Evolutionary conservation across 2,113 vertebrate genomes (phyloP).

Genomic region (Struthidea cinerea): DNA sequence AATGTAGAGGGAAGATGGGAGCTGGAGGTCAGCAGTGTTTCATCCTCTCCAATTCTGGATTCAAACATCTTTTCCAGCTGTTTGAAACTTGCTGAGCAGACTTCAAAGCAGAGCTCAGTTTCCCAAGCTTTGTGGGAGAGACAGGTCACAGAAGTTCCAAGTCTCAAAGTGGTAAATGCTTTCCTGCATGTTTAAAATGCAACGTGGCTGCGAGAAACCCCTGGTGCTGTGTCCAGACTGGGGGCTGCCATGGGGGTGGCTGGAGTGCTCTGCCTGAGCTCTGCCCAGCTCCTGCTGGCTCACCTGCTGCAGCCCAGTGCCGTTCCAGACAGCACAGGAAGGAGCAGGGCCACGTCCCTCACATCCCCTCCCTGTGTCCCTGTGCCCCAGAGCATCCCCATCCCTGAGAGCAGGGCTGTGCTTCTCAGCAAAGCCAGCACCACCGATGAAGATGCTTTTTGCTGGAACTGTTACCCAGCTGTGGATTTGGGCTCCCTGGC

Average conservation of each 20-base stretch:
- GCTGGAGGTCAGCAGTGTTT: neutral
- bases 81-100: neutral
- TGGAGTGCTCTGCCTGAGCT: neutral
- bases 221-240: neutral
- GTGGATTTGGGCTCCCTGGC: neutral
- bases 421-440: neutral
- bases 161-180: neutral
- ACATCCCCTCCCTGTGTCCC: neutral
- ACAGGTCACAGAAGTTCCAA: neutral
- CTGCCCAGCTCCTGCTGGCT: neutral
- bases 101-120: neutral
- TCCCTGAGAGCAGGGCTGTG: neutral
- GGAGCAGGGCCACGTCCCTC: neutral
- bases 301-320: accelerated
- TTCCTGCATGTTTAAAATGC: neutral
- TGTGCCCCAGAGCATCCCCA: neutral
- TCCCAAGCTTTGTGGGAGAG: neutral
- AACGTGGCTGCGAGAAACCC: accelerated
- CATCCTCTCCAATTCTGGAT: neutral
- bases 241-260: accelerated
- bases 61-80: neutral
- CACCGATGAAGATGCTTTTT: neutral
- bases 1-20: neutral
- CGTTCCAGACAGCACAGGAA: neutral
- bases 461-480: neutral